Evolutionary conservation across 2,797 vertebrate species (phyloP).

Genomic region (Sebastes nivosus): DNA sequence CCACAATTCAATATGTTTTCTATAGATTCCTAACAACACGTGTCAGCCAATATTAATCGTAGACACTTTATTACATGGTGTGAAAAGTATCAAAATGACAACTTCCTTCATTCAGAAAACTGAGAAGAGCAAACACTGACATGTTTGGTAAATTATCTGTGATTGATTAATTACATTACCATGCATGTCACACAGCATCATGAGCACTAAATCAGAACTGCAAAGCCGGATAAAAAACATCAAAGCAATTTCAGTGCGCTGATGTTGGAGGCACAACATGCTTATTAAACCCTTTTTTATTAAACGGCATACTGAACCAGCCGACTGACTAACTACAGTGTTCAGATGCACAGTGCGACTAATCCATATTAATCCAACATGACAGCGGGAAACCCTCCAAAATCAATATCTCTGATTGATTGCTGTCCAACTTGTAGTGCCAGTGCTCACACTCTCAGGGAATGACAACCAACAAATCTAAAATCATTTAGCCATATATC

Average conservation of each 20-base stretch:
- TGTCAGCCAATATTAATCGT: constrained; percentile 11
- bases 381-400: constrained; percentile 59
- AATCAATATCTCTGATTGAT: constrained; percentile 72
- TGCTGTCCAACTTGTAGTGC: constrained; percentile 52
- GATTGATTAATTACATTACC: constrained; percentile 55
- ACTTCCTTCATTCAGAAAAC: constrained; percentile 18
- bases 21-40: neutral
- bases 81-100: constrained; percentile 13
- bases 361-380: constrained; percentile 75
- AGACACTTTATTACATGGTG: neutral
- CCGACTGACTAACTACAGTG: constrained; percentile 49
- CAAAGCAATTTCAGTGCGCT: constrained; percentile 42
- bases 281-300: constrained; percentile 42
- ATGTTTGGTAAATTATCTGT: constrained; percentile 26
- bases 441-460: constrained; percentile 12
- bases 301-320: constrained; percentile 43
- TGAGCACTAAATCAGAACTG: constrained; percentile 30
- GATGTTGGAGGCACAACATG: constrained; percentile 45
- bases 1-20: neutral
- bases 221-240: constrained; percentile 58
- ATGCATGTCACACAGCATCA: constrained; percentile 36
- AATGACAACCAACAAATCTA: constrained; percentile 37
- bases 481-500: constrained; percentile 29
- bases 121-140: constrained; percentile 13
- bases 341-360: constrained; percentile 56